These are phyloP conservation scores for Zelostemma sp. DNA, from an alignment of 1,140 invertebrate genomes.

Conservation along the genomic window DNA sequence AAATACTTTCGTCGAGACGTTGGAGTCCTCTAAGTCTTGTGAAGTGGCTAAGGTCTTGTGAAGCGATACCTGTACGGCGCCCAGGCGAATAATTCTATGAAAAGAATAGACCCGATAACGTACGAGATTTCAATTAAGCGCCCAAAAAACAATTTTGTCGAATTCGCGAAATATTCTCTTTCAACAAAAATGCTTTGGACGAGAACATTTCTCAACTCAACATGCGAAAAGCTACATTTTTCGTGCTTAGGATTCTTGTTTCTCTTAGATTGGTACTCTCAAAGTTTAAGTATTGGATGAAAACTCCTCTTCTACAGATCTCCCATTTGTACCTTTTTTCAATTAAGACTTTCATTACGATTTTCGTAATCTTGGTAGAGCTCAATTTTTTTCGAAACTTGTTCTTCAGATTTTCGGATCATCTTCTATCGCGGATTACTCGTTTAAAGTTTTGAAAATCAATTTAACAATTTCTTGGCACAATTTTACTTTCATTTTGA, in stretches of 20 bases:
- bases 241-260: slow-evolving; percentile 28
- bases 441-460: too few relatives aligned
- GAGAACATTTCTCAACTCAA: slow-evolving; percentile 25
- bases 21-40: slow-evolving; percentile 43
- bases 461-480: too few relatives aligned
- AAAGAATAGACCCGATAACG: slow-evolving; percentile 54
- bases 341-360: too few relatives aligned
- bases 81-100: slow-evolving; percentile 68
- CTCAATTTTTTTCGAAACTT: too few relatives aligned
- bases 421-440: too few relatives aligned
- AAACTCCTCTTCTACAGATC: too few relatives aligned
- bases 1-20: slow-evolving; percentile 44
- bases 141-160: background rate
- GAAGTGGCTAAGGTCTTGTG: slow-evolving; percentile 65
- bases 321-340: too few relatives aligned
- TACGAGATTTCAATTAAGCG: slow-evolving; percentile 11
- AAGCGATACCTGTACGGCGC: slow-evolving; percentile 68
- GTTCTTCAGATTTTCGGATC: too few relatives aligned
- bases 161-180: background rate
- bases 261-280: too few relatives aligned
- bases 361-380: too few relatives aligned
- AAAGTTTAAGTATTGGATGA: too few relatives aligned
- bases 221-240: slow-evolving; percentile 43
- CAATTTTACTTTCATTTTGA: too few relatives aligned
- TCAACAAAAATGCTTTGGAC: background rate